Percentiles rank a stretch among this genome's conserved stretches.
Evolutionary conservation across 2,797 vertebrate species (phyloP).

Genomic region (Bryconaethiops microstoma): DNA sequence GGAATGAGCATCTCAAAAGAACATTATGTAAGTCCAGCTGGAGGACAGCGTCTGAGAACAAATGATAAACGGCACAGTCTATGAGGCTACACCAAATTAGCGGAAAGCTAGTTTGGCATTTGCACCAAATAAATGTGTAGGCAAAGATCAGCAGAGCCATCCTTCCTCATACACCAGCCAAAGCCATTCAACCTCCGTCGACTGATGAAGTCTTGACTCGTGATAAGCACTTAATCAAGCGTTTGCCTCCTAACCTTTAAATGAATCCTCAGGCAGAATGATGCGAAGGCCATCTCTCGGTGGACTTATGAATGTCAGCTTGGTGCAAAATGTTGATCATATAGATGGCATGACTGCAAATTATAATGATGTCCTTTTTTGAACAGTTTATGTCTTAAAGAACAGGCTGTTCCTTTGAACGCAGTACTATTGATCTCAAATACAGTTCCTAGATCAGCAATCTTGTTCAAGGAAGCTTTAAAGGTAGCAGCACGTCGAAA

Average conservation of each 20-base stretch:
- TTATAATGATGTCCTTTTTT: neutral
- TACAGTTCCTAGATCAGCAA: conserved; percentile 3
- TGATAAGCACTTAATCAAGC: conserved; percentile 24
- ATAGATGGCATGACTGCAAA: neutral
- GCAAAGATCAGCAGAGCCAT: neutral
- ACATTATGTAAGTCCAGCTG: neutral
- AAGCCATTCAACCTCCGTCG: neutral
- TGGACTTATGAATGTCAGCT: neutral
- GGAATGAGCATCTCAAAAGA: conserved; percentile 5
- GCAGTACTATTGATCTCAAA: conserved; percentile 22
- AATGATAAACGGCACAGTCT: neutral
- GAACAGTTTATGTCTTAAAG: neutral
- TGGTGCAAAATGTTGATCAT: neutral
- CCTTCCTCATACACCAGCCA: neutral
- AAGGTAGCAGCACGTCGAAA: neutral
- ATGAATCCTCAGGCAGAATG: conserved; percentile 1
- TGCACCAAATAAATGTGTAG: neutral
- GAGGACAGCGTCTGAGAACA: conserved; percentile 4
- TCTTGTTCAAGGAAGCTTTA: neutral
- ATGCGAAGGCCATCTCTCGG: neutral
- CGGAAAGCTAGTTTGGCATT: neutral
- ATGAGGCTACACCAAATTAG: conserved; percentile 12
- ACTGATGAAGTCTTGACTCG: conserved; percentile 21
- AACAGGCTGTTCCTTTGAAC: neutral
- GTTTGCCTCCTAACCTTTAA: conserved; percentile 1